Conservation (phyloP, 2,888 invertebrate genomes). For the Nephrotoma guestfalica region DNA sequence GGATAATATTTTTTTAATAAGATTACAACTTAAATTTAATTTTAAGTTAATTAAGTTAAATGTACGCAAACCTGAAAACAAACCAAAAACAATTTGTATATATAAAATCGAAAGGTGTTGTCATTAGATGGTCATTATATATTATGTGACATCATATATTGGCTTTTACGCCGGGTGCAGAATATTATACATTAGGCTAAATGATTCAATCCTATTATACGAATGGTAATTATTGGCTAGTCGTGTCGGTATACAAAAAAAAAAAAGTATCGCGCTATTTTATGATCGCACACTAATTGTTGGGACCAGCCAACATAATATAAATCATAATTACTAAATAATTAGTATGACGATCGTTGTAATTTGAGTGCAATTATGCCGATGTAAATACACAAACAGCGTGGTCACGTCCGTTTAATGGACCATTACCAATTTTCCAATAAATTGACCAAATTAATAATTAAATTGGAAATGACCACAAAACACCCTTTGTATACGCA, state of each 20-base stretch:
- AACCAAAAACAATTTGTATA: background rate
- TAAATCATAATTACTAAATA: background rate
- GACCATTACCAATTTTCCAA: background rate
- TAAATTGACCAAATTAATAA: background rate
- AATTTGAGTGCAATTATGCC: too few species aligned
- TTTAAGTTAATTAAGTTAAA: background rate
- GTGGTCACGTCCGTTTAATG: background rate
- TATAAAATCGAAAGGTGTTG: background rate
- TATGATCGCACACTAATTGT: background rate
- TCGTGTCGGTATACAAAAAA: background rate
- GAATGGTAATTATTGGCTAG: background rate
- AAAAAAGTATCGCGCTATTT: background rate
- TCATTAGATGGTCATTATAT: background rate
- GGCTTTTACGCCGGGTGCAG: background rate
- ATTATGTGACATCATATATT: background rate
- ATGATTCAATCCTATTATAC: background rate
- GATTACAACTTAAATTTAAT: background rate
- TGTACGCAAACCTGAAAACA: background rate
- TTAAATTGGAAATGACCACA: background rate
- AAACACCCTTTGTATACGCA: background rate
- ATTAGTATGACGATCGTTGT: background rate
- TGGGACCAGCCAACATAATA: background rate
- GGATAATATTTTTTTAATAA: background rate
- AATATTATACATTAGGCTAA: background rate
- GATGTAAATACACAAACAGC: too few species aligned